These are phyloP conservation scores for Thymallus thymallus DNA, from an alignment of 2,113 vertebrate species.

Conservation along the genomic window DNA sequence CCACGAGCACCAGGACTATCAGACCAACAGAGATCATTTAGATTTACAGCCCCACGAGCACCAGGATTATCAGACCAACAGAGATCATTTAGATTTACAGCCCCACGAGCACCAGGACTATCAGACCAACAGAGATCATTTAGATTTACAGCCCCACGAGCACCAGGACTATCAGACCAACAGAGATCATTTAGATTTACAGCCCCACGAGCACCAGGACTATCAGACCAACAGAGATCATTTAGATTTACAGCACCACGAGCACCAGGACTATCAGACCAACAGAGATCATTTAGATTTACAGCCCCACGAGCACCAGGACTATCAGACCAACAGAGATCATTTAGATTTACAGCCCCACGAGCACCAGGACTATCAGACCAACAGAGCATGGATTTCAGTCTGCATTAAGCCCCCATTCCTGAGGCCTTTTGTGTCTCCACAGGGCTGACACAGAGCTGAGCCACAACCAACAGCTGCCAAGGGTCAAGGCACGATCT, in stretches of 20 bases:
- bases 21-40: constrained; percentile 35
- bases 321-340: constrained; percentile 34
- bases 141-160: constrained; percentile 46
- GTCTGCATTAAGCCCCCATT: constrained; percentile 33
- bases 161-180: constrained; percentile 43
- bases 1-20: constrained; percentile 46
- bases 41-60: constrained; percentile 47
- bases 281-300: constrained; percentile 47
- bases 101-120: constrained; percentile 47
- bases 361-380: constrained; percentile 46
- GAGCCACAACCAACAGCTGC: constrained; percentile 17
- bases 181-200: constrained; percentile 49
- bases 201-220: constrained; percentile 44
- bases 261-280: constrained; percentile 45
- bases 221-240: constrained; percentile 30
- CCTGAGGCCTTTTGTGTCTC: constrained; percentile 37
- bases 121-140: constrained; percentile 32
- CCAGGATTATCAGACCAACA: constrained; percentile 39
- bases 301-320: constrained; percentile 40
- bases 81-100: constrained; percentile 50
- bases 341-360: constrained; percentile 51
- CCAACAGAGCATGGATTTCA: constrained; percentile 40
- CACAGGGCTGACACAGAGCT: neutral
- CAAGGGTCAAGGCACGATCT: constrained; percentile 14
- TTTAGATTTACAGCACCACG: constrained; percentile 50